A percentile compares a stretch with the other conserved stretches of the same genome.
Conservation (phyloP, 1,140 invertebrate genomes). For the Penaeus japonicus region DNA sequence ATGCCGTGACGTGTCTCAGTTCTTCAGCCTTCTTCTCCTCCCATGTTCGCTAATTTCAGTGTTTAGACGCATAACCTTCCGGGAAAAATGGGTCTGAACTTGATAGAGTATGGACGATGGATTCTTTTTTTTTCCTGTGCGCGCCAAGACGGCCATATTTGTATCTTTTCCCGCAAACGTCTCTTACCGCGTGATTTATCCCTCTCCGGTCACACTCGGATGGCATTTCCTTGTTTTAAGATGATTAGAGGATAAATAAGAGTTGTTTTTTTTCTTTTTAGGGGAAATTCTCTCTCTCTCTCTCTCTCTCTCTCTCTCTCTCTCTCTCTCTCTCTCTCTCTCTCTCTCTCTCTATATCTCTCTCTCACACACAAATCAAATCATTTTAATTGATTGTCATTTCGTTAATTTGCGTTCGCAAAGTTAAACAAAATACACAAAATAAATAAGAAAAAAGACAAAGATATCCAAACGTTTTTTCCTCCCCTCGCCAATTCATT, state of each 20-base stretch:
- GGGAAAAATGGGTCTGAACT: conserved; percentile 26
- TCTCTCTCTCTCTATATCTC: not conserved
- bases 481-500: no score
- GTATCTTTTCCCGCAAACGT: not conserved
- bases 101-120: conserved; percentile 38
- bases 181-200: no score
- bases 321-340: conserved; percentile 2
- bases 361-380: no score
- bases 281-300: not conserved
- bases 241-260: no score
- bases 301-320: conserved; percentile 1
- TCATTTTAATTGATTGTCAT: no score
- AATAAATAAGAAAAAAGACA: no score
- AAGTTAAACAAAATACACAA: no score
- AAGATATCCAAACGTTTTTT: no score
- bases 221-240: no score
- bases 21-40: not conserved
- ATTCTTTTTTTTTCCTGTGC: conserved; percentile 28
- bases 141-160: conserved; percentile 8
- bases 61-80: conserved; percentile 45
- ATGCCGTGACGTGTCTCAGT: conserved; percentile 43
- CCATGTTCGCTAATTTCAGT: conserved; percentile 45
- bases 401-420: no score
- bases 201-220: no score
- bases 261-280: no score